Evolutionary conservation across 2,888 invertebrate genomes (phyloP).

Genomic region (Drosophila putrida): DNA sequence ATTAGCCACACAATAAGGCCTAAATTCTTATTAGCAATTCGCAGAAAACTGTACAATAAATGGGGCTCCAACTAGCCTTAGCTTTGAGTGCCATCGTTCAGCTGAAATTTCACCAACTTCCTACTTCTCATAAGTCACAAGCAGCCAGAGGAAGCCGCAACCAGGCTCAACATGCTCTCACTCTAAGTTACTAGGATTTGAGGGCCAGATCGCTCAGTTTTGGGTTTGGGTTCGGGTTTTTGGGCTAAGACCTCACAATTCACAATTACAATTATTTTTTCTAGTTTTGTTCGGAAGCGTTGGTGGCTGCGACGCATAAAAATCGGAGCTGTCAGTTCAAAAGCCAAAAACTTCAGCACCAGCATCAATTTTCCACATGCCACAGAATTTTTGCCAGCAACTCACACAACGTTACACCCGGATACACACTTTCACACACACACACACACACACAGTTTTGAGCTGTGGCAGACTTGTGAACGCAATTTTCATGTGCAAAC

Average conservation of each 20-base stretch:
- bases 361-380: slow-evolving; percentile 77
- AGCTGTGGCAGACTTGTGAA: slow-evolving; percentile 53
- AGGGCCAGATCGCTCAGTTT: background rate
- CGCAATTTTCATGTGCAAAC: slow-evolving; percentile 78
- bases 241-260: slow-evolving; percentile 37
- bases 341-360: slow-evolving; percentile 78
- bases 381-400: slow-evolving; percentile 54
- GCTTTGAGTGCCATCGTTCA: slow-evolving; percentile 2
- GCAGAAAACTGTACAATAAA: slow-evolving; percentile 38
- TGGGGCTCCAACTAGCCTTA: slow-evolving; percentile 6
- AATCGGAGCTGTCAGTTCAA: slow-evolving; percentile 79
- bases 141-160: background rate
- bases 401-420: slow-evolving; percentile 29
- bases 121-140: slow-evolving; percentile 8
- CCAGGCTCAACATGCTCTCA: background rate
- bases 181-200: slow-evolving; percentile 6
- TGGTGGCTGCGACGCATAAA: slow-evolving; percentile 64
- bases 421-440: slow-evolving; percentile 26
- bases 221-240: background rate
- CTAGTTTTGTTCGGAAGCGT: slow-evolving; percentile 44
- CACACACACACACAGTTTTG: background rate
- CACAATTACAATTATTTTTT: slow-evolving; percentile 77
- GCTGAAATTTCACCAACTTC: background rate
- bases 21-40: slow-evolving; percentile 65
- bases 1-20: slow-evolving; percentile 41